Evolutionary conservation across 92 coral and sea anemone species (phyloP).

Genomic region (Isaurus tuberculatus): DNA sequence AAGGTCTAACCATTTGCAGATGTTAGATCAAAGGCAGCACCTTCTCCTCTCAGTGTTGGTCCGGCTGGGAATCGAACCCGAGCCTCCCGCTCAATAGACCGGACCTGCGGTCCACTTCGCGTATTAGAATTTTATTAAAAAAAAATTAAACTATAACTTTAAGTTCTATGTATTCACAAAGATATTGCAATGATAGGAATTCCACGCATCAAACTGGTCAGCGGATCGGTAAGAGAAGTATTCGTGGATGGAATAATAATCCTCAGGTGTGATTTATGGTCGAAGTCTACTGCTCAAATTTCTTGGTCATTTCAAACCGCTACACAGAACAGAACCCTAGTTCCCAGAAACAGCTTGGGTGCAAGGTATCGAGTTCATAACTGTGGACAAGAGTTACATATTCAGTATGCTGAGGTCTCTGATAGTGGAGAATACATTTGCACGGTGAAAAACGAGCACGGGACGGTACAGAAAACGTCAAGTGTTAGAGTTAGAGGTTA

Average conservation of each 20-base stretch:
- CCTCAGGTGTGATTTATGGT: conserved; percentile 1
- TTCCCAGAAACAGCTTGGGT: background rate
- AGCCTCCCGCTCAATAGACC: too few relatives aligned
- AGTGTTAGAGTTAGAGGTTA: conserved; percentile 20
- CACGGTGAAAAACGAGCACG: conserved; percentile 3
- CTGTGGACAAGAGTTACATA: conserved; percentile 28
- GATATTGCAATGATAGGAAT: background rate
- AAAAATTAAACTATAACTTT: too few relatives aligned
- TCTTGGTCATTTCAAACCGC: conserved; percentile 8
- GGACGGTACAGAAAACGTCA: background rate
- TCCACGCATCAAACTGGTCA: conserved; percentile 3
- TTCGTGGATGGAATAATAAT: background rate
- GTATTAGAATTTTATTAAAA: too few relatives aligned
- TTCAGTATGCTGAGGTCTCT: conserved; percentile 3
- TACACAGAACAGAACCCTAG: background rate
- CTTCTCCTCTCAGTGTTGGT: too few relatives aligned
- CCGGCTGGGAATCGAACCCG: too few relatives aligned
- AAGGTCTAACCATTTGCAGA: too few relatives aligned
- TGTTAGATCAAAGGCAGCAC: too few relatives aligned
- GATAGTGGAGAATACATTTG: conserved; percentile 23
- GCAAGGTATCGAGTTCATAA: background rate
- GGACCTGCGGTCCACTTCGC: too few relatives aligned
- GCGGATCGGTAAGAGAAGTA: background rate
- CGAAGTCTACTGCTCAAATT: conserved; percentile 6
- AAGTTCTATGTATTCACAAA: background rate